phyloP scores from a whole-genome alignment of 2,888 invertebrate species.

The Epirrita christyi region DNA sequence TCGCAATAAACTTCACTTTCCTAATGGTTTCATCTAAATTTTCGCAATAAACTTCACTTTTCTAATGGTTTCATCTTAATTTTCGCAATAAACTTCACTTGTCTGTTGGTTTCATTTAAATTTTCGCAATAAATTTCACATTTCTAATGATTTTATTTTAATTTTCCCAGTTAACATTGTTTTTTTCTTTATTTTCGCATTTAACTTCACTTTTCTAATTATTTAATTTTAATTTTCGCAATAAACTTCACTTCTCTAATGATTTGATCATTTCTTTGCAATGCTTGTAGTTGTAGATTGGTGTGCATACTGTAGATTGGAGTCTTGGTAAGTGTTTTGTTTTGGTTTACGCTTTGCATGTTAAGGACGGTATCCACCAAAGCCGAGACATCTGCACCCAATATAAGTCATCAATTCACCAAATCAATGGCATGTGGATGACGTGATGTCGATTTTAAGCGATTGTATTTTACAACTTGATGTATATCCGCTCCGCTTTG shows the following conservation, averaged over 20 bases:
- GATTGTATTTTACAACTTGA: neutral
- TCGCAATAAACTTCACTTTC: no score
- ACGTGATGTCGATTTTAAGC: neutral
- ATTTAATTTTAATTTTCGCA: constrained; percentile 26
- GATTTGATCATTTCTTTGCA: constrained; percentile 22
- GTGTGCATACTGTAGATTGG: constrained; percentile 34
- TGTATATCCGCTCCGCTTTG: neutral
- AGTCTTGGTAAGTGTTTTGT: constrained; percentile 60
- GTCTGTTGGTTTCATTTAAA: constrained; percentile 24
- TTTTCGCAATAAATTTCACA: constrained; percentile 22
- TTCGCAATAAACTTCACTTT: no score
- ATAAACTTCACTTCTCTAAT: constrained; percentile 20
- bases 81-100: no score
- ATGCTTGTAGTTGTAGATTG: constrained; percentile 24
- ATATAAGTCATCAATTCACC: neutral
- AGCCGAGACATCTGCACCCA: neutral
- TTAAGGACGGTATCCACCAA: constrained; percentile 5
- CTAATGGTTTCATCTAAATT: no score
- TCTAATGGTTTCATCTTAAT: no score
- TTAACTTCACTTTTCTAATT: no score
- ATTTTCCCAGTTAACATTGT: constrained; percentile 22
- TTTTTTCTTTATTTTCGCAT: no score
- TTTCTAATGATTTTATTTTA: constrained; percentile 22
- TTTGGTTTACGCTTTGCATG: constrained; percentile 37
- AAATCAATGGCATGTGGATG: no score